Base-by-base conservation (phyloP, 2,113 vertebrate genomes). In the Aspiorhynchus laticeps region DNA sequence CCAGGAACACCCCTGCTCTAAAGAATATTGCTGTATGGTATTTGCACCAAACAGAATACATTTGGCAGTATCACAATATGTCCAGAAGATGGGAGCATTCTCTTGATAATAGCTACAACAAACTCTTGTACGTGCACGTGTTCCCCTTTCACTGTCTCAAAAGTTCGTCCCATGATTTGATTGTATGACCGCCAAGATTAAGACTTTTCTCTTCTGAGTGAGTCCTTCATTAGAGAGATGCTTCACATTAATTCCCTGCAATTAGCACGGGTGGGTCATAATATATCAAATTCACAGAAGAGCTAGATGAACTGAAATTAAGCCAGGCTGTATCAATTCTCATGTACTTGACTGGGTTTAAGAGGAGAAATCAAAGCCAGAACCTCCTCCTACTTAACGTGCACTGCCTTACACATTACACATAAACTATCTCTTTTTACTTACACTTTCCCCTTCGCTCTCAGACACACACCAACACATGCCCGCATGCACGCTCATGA, bases 11-110 rank as follows among this genome's bases (percentile, higher is more conserved):
- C n/a, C n/a, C n/a, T n/a, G n/a, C n/a, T 19, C 15, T 38, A 21
- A 11, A 24, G 31, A 36, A 21, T 8, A 19, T 3, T n/a, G n/a
- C 38, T 46, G 9, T 19, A 33, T 0, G 4, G 17, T 33, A 9
- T n/a, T 63, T 6, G 9, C 19, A 59, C 53, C 21, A 24, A 11
- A 46, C 8, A 2, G 53, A 24, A 2, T 24, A 7, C 53, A 61
- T 46, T 53, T 75, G 17, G 75, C 2, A 78, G 12, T 85, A 36
- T 33, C 69, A 15, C 12, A 26, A 51, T 43, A 65, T 65, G 26
- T 88, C 92, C 94, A 91, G 91, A 76, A 88, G 93, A 80, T 87
- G 93, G 92, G 93, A 94, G 91, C 91, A 90, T 84, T 87, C 33
- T 73, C 87, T 89, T 90, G 67, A 10, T 24, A 38, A 51, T 84